These are phyloP conservation scores for Anaspis maculata DNA, from an alignment of 2,888 invertebrate genomes.

Conservation along the genomic window DNA sequence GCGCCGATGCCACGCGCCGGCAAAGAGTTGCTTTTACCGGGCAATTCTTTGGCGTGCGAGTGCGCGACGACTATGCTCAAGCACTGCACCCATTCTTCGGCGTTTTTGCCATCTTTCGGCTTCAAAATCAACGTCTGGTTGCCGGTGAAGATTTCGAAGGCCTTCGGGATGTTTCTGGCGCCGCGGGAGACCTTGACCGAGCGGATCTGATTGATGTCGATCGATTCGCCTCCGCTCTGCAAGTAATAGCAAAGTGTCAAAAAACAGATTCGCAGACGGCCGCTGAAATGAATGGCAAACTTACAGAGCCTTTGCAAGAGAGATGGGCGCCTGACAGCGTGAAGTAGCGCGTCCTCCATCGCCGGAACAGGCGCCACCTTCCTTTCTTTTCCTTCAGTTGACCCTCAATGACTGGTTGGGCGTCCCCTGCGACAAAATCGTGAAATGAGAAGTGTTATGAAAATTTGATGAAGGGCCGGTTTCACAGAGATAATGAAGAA, in stretches of 20 bases:
- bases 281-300: constrained; percentile 31
- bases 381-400: constrained; percentile 88
- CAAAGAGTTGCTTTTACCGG: constrained; percentile 43
- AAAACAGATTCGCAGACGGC: background rate
- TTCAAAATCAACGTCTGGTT: constrained; percentile 89
- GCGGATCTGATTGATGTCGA: constrained; percentile 88
- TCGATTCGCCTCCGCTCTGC: constrained; percentile 76
- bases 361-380: constrained; percentile 80
- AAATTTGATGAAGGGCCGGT: too few relatives aligned
- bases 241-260: constrained; percentile 21
- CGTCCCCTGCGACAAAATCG: constrained; percentile 54
- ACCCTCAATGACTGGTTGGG: constrained; percentile 83
- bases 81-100: constrained; percentile 94
- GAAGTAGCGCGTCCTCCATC: constrained; percentile 92
- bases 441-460: too few relatives aligned
- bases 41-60: constrained; percentile 57
- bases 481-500: too few relatives aligned
- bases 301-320: constrained; percentile 75
- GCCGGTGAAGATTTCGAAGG: constrained; percentile 93
- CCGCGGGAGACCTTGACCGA: constrained; percentile 90
- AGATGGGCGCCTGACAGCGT: constrained; percentile 88
- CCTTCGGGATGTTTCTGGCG: constrained; percentile 87
- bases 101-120: constrained; percentile 89
- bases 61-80: constrained; percentile 89
- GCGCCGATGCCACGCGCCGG: constrained; percentile 41